phyloP scores from a whole-genome alignment of 2,888 invertebrate genomes.

The Lasioglossum morio region DNA sequence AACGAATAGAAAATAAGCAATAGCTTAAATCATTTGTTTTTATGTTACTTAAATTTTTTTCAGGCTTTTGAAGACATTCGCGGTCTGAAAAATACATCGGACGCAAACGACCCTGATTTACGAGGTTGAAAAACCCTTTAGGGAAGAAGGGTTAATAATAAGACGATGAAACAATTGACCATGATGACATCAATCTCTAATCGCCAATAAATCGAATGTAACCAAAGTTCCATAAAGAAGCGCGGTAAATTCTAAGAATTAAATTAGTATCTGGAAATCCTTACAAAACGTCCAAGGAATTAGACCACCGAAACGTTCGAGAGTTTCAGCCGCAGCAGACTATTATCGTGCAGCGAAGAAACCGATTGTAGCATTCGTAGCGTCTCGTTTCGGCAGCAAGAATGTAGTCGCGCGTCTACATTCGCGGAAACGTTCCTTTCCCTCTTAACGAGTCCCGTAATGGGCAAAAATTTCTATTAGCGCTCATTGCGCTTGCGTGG shows the following conservation, averaged over 20 bases:
- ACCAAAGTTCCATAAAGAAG: neutral
- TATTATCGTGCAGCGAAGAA: conserved; percentile 13
- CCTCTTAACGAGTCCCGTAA: conserved; percentile 26
- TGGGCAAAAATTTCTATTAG: conserved; percentile 33
- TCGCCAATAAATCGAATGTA: neutral
- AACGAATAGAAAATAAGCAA: no score
- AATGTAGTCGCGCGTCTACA: conserved; percentile 12
- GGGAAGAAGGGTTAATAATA: no score
- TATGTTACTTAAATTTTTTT: no score
- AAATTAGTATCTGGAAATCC: neutral
- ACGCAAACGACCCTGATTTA: neutral
- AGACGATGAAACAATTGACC: no score
- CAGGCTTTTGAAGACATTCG: no score
- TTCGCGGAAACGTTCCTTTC: conserved; percentile 49
- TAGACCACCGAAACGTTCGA: neutral
- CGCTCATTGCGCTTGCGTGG: conserved; percentile 18
- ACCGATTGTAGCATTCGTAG: conserved; percentile 11
- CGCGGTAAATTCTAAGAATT: neutral
- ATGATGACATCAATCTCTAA: neutral
- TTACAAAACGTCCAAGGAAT: neutral
- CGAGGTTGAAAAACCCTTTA: neutral
- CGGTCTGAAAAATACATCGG: no score
- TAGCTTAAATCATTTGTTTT: neutral
- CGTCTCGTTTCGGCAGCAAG: conserved; percentile 40
- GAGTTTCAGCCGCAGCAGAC: neutral